Evolutionary conservation across 2,797 vertebrate species (phyloP).

Genomic region (Acanthornis magna): DNA sequence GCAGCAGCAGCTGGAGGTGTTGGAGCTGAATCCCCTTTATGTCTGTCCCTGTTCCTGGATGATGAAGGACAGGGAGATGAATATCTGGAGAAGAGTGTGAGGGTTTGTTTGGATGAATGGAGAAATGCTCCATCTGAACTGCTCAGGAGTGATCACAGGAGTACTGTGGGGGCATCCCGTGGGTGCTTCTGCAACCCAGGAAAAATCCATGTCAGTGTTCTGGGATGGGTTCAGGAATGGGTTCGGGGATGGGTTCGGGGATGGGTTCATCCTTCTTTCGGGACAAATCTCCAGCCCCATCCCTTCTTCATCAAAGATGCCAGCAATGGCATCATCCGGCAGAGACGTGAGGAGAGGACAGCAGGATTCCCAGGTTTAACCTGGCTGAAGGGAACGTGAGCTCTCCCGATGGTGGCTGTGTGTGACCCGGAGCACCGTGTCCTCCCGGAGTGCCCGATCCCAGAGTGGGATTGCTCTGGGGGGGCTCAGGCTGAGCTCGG

Average conservation of each 20-base stretch:
- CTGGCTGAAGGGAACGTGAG: background rate
- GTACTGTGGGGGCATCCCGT: fast-evolving
- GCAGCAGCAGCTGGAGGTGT: background rate
- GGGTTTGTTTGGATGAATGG: background rate
- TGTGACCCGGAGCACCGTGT: background rate
- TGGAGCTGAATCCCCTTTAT: background rate
- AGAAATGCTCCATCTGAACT: background rate
- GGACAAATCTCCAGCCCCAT: background rate
- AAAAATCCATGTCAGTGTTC: background rate
- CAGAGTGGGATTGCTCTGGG: background rate
- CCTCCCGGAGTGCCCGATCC: background rate
- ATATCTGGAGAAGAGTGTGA: background rate
- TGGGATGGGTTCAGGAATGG: too few relatives aligned
- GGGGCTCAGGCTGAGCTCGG: background rate
- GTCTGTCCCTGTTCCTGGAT: background rate
- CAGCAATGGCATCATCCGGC: background rate
- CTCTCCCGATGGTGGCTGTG: fast-evolving
- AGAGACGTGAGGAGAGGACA: background rate
- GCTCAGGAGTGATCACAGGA: fast-evolving
- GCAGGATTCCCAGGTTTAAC: background rate
- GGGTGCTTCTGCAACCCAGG: background rate
- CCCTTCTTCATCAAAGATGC: background rate
- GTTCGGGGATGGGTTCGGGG: too few relatives aligned
- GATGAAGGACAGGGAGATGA: background rate
- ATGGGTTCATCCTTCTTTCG: background rate